Evolutionary conservation across 2,797 vertebrate genomes (phyloP), one percentile per base, ranked within the genome.

Genomic region (Gymnothorax javanicus): DNA sequence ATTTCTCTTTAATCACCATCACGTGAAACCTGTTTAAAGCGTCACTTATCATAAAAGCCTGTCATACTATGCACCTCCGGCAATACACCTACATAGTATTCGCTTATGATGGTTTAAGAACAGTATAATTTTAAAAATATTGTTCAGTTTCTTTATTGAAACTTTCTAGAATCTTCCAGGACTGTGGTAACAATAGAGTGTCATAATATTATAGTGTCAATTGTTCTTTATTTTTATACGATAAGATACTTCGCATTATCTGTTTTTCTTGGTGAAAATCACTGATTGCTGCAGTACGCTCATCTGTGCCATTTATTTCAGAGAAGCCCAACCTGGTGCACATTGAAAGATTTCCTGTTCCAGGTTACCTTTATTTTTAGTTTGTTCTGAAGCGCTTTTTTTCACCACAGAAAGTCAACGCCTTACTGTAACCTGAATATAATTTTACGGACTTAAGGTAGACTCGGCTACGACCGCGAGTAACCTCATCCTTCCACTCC

Each of bases 401-500:
- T 59, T 60, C 86, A 43, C 67, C 33, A 62, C 85, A 86, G 56
- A 17, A 64, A 81, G n/a, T 43, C 27, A 75, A 33, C 57, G 27
- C 81, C 50, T 73, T 71, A 69, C 52, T 54, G 12, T 25, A 33
- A 25, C 25, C n/a, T 58, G 43, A 12, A 12, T 56, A 20, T 58
- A 6, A 81, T 33, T 81, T 56, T 54, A 54, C 54, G 77, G 56
- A 8, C 77, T 23, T 15, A 54, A 81, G 6, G 17, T 8, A 25
- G 20, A 54, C 87, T 71, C 50, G 50, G 52, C 82, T 88, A 60
- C 91, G 94, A 94, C 94, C 95, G 86, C 23, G 89, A 95, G 92
- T 96, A 94, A 95, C 94, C 95, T 81, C 89, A 86, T 84, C 79
- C 91, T 89, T 85, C 90, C 86, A 86, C 67, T 89, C 60, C 88